Conservation (phyloP, 2,888 invertebrate genomes). For the Stramonita haemastoma region DNA sequence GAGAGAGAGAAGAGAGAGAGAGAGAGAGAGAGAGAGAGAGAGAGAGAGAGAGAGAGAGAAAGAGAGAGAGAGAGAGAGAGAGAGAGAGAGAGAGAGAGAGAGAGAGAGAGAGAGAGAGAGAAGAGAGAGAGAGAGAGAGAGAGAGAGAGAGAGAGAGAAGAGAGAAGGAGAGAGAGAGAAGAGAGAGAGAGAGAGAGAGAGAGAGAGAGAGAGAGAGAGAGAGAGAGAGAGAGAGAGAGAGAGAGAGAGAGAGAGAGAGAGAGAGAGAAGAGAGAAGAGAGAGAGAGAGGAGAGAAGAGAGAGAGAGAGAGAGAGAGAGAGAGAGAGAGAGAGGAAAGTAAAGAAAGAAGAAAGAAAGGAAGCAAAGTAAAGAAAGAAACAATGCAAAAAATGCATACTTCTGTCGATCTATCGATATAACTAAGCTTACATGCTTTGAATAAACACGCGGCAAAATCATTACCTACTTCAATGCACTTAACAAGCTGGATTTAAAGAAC, state of each 20-base stretch:
- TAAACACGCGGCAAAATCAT: too few relatives aligned
- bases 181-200: not conserved
- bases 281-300: not conserved
- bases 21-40: conserved; percentile 17
- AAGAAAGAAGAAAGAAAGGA: too few relatives aligned
- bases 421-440: too few relatives aligned
- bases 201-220: not conserved
- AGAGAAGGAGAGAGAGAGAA: not conserved
- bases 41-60: conserved; percentile 17
- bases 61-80: not conserved
- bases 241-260: not conserved
- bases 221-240: not conserved
- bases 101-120: not conserved
- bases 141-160: not conserved
- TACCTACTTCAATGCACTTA: too few relatives aligned
- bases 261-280: not conserved
- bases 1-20: not conserved
- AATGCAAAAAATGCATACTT: too few relatives aligned
- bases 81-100: not conserved
- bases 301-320: not conserved
- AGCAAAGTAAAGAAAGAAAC: too few relatives aligned
- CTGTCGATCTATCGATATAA: too few relatives aligned
- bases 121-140: not conserved
- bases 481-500: too few relatives aligned
- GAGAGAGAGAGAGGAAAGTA: too few relatives aligned